phyloP scores from a whole-genome alignment of 2,888 invertebrate species.

The Harmothoe impar region DNA sequence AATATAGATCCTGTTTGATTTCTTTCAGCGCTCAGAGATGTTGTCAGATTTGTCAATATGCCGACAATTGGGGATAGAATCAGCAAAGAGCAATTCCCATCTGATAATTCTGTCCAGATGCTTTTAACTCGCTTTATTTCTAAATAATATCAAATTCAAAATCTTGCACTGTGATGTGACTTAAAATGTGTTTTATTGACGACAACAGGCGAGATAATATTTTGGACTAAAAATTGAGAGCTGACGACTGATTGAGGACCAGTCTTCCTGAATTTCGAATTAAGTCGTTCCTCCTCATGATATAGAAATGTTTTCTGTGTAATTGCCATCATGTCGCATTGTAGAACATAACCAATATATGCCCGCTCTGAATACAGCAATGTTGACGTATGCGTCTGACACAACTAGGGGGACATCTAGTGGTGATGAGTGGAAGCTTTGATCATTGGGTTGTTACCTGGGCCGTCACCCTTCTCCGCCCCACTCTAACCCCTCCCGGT shows the following conservation, averaged over 20 bases:
- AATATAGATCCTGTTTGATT: not conserved
- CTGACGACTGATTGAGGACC: too few species aligned
- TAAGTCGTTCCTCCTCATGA: too few species aligned
- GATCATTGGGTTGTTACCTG: constrained; percentile 10
- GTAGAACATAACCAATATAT: too few species aligned
- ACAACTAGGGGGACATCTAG: constrained; percentile 28
- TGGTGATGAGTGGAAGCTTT: constrained; percentile 26
- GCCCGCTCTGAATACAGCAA: not conserved
- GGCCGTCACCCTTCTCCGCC: constrained; percentile 55
- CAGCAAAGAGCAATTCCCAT: not conserved
- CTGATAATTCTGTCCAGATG: not conserved
- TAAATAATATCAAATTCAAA: not conserved
- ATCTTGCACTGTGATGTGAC: not conserved
- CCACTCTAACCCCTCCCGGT: constrained; percentile 25
- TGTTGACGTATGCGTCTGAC: constrained; percentile 11
- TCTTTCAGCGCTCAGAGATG: not conserved
- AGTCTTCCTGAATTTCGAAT: too few species aligned
- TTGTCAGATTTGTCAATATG: not conserved
- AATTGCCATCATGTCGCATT: too few species aligned
- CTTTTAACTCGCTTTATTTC: not conserved
- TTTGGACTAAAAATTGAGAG: too few species aligned
- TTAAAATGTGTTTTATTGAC: not conserved
- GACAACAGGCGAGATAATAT: too few species aligned
- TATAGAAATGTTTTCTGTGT: too few species aligned
- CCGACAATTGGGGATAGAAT: not conserved